phyloP scores from a whole-genome alignment of 2,888 invertebrate genomes.

The Oscheius sp. region DNA sequence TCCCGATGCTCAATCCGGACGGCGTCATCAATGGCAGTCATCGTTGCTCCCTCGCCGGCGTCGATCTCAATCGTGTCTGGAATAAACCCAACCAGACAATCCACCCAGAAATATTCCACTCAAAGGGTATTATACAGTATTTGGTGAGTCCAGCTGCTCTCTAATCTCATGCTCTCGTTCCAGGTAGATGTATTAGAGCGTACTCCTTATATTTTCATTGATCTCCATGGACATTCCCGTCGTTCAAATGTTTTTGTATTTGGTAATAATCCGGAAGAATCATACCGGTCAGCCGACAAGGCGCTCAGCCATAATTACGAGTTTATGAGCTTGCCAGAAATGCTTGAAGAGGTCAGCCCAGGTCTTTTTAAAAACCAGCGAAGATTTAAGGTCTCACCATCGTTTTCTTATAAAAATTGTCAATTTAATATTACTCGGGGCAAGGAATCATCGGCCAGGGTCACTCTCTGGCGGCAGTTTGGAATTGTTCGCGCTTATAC shows the following conservation, averaged over 20 bases:
- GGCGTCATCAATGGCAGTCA: conserved; percentile 81
- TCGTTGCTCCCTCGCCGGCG: conserved; percentile 81
- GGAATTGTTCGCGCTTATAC: conserved; percentile 84
- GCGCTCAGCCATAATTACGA: conserved; percentile 31
- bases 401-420: conserved; percentile 77
- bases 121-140: conserved; percentile 78
- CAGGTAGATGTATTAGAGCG: conserved; percentile 53
- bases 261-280: conserved; percentile 81
- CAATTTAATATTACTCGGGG: conserved; percentile 83
- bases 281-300: conserved; percentile 60
- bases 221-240: conserved; percentile 92
- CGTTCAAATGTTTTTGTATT: conserved; percentile 89
- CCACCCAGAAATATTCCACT: conserved; percentile 93
- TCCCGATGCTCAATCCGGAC: conserved; percentile 89
- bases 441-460: conserved; percentile 86
- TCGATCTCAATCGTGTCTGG: conserved; percentile 88
- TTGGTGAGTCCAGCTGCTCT: conserved; percentile 34
- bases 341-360: conserved; percentile 40
- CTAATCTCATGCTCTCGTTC: too few relatives aligned
- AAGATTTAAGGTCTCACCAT: conserved; percentile 70
- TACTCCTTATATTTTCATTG: conserved; percentile 82
- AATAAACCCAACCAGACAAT: conserved; percentile 89
- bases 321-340: conserved; percentile 43
- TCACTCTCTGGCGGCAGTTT: conserved; percentile 87
- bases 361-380: background rate